phyloP scores from a whole-genome alignment of 2,888 invertebrate species.

The Cremastinae sp. region DNA sequence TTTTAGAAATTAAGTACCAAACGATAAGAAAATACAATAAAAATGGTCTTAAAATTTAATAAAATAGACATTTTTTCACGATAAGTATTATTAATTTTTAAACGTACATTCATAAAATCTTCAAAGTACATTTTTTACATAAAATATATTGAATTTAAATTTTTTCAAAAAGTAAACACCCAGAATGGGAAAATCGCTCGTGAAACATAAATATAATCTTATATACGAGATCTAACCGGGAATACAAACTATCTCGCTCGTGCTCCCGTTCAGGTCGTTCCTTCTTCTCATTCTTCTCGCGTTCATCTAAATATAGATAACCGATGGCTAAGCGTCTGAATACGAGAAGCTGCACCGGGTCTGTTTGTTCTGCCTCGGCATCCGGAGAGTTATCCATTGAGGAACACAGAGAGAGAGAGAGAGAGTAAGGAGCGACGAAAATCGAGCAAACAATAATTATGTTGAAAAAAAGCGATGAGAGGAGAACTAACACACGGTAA shows the following conservation, averaged over 20 bases:
- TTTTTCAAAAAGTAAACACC: conserved; percentile 1
- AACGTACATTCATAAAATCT: no score
- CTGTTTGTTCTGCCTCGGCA: conserved; percentile 44
- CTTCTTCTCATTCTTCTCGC: conserved; percentile 63
- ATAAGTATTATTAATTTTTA: no score
- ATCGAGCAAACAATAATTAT: conserved; percentile 17
- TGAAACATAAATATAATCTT: conserved; percentile 58
- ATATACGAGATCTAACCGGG: conserved; percentile 43
- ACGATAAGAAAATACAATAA: no score
- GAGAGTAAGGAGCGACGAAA: conserved; percentile 50
- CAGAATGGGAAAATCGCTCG: neutral
- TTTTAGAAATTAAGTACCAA: no score
- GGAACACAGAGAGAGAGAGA: no score
- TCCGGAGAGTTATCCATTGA: conserved; percentile 52
- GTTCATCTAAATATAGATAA: conserved; percentile 66
- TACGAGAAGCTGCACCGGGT: conserved; percentile 58
- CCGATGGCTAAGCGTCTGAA: conserved; percentile 56
- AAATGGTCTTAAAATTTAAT: no score
- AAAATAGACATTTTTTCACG: no score
- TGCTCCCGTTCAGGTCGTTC: conserved; percentile 57
- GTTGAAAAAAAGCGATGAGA: conserved; percentile 20
- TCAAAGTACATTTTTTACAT: no score
- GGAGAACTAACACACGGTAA: neutral
- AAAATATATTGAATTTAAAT: no score
- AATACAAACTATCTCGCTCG: conserved; percentile 35